phyloP scores from a whole-genome alignment of 1,140 invertebrate species.

The Dendrolimus kikuchii region DNA sequence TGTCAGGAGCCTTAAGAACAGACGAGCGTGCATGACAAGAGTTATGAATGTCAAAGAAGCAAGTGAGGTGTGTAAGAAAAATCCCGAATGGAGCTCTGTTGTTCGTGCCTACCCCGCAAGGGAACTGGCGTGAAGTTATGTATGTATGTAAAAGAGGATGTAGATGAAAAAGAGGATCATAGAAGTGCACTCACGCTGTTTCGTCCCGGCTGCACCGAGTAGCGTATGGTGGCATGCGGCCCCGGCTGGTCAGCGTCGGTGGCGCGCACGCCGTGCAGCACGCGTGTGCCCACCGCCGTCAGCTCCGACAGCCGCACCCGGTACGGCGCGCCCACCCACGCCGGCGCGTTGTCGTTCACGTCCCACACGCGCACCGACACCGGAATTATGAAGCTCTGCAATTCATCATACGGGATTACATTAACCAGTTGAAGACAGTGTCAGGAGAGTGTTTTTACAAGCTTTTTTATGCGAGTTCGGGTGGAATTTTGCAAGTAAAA shows the following conservation, averaged over 20 bases:
- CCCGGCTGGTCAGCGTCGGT: conserved; percentile 90
- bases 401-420: background rate
- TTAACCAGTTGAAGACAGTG: background rate
- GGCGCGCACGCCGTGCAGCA: conserved; percentile 84
- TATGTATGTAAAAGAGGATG: no score
- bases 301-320: conserved; percentile 89
- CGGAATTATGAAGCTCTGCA: conserved; percentile 88
- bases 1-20: no score
- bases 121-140: no score
- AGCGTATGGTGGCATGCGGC: conserved; percentile 90
- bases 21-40: no score
- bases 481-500: no score
- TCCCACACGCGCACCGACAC: conserved; percentile 93
- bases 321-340: conserved; percentile 88
- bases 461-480: no score
- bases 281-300: conserved; percentile 85
- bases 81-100: no score
- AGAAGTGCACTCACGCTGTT: conserved; percentile 75
- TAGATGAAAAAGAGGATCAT: background rate
- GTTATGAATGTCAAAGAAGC: no score
- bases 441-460: background rate
- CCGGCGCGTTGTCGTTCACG: conserved; percentile 92
- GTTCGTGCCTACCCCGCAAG: no score
- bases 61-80: no score
- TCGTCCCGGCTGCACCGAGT: conserved; percentile 84